These are phyloP conservation scores for Cataglyphis rosenhaueri DNA, from an alignment of 2,888 invertebrate species.

Conservation along the genomic window DNA sequence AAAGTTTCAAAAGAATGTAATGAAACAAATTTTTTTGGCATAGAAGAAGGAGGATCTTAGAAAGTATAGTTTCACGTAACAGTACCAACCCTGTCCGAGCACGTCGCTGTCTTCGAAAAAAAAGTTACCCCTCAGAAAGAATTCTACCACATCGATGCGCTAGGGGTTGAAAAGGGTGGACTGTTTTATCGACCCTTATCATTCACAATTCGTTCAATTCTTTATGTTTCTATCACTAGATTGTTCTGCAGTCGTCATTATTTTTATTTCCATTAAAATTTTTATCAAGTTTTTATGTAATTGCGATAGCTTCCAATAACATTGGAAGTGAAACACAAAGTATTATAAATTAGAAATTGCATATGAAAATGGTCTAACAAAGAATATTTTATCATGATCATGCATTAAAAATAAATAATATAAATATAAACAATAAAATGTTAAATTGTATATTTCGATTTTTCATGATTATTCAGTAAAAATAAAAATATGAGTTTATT, in stretches of 20 bases:
- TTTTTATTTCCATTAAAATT: constrained; percentile 15
- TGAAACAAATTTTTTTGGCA: not conserved
- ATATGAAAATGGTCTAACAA: not conserved
- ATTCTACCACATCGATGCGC: constrained; percentile 81
- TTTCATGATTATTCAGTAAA: not conserved
- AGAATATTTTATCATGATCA: not conserved
- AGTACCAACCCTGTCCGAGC: constrained; percentile 62
- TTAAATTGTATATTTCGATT: not conserved
- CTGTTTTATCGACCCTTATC: constrained; percentile 79
- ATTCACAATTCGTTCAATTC: constrained; percentile 59
- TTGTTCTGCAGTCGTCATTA: constrained; percentile 74
- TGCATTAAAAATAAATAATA: constrained; percentile 6
- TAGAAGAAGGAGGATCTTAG: not conserved
- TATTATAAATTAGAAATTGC: not conserved
- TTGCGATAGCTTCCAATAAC: not conserved
- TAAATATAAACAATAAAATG: not conserved
- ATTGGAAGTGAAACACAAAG: not conserved
- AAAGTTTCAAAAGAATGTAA: constrained; percentile 1
- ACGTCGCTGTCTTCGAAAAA: constrained; percentile 74
- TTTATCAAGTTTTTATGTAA: constrained; percentile 8
- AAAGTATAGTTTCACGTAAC: constrained; percentile 45
- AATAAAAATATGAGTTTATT: not conserved
- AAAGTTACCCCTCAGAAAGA: constrained; percentile 81
- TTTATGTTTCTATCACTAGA: constrained; percentile 77
- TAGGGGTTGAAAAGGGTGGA: constrained; percentile 66